Evolutionary conservation across 2,797 vertebrate species (phyloP), one percentile per base, ranked within the genome.

Genomic region (Lerista edwardsae): DNA sequence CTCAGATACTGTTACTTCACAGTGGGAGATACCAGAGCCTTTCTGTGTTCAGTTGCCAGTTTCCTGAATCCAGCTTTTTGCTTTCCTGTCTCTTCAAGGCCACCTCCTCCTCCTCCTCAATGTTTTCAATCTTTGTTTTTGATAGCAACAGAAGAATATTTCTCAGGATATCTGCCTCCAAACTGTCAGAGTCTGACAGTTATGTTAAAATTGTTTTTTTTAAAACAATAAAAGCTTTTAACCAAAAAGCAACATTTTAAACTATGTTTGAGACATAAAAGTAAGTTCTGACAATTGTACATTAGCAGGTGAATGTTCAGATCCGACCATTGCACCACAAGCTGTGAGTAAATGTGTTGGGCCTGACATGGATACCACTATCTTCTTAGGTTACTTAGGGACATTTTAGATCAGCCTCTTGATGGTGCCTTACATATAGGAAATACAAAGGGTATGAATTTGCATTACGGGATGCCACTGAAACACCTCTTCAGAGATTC

Each of bases 1-100:
- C 88, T 83, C 27, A 88, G 96, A 94, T 96, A 91, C 82, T 89
- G 89, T 96, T 96, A 94, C 95, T 93, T 94, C 92, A 67, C 90
- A 82, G 93, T 82, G 84, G 90, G 84, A 91, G 93, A 94, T 84
- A 93, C 87, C 91, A 89, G 91, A 88, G 90, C 92, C 83, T 69
- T 90, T 92, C 92, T 85, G 47, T 88, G 75, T 88, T 94, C 86
- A 6, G 12, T 89, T 93, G 94, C 91, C 95, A 94, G 85, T 95
- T 95, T 94, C 93, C 91, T 77, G 39, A 95, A 94, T 92, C 90
- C 88, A 93, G 93, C 88, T 90, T 91, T 88, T 90, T 90, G 86
- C 85, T 94, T 94, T 87, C 86, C 25, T 91, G 89, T 80, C 44
- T 88, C 88, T 87, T 90, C 87, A 91, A 93, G 90, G 91, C 57